These are phyloP conservation scores for Trematomus bernacchii DNA, from an alignment of 2,797 vertebrate genomes.

Conservation along the genomic window DNA sequence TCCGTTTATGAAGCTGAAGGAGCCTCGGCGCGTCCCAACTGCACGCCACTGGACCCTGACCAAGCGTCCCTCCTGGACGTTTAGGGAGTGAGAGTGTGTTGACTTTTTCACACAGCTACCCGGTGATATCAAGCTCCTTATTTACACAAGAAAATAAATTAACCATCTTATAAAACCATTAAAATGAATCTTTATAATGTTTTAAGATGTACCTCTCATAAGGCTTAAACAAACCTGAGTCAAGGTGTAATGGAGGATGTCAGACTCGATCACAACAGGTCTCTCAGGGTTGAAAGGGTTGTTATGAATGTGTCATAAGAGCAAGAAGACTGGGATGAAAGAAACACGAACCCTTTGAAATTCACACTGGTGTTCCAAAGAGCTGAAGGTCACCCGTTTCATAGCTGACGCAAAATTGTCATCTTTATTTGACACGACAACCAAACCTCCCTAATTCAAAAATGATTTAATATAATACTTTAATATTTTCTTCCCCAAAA, in stretches of 20 bases:
- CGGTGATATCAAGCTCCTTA: not conserved
- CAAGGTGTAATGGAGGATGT: not conserved
- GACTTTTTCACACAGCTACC: too few species aligned
- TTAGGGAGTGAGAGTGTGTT: too few species aligned
- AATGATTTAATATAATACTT: constrained; percentile 6
- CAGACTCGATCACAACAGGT: constrained; percentile 6
- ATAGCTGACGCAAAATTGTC: constrained; percentile 1
- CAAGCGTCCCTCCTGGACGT: too few species aligned
- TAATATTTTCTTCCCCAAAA: not conserved
- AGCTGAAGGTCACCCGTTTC: constrained; percentile 31
- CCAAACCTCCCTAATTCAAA: constrained; percentile 1
- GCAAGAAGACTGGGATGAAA: constrained; percentile 9
- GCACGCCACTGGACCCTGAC: too few species aligned
- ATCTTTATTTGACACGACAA: constrained; percentile 26
- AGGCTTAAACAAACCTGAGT: constrained; percentile 15
- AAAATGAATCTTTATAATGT: not conserved
- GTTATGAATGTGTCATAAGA: constrained; percentile 18
- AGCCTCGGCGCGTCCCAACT: too few species aligned
- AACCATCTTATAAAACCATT: not conserved
- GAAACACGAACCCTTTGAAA: constrained; percentile 14
- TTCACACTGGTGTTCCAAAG: constrained; percentile 1
- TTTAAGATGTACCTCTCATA: not conserved
- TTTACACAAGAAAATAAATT: not conserved
- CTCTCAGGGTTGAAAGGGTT: constrained; percentile 11
- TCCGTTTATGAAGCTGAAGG: too few species aligned